phyloP scores from a whole-genome alignment of 2,888 invertebrate species.

The Agrilus biguttatus region DNA sequence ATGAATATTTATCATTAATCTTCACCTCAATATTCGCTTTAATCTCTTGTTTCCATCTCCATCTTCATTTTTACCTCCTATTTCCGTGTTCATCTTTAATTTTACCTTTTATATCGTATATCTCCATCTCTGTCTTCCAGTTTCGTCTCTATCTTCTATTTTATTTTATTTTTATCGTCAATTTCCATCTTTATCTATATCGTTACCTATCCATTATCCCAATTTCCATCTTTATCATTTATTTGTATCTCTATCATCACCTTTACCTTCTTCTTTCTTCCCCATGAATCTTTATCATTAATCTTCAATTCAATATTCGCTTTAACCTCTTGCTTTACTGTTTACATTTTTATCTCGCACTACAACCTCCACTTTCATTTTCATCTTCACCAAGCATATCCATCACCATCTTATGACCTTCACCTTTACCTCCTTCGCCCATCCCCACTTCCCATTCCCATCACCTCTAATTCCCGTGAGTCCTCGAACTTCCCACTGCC shows the following conservation, averaged over 20 bases:
- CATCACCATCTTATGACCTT: too few relatives aligned
- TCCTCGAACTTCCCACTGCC: constrained; percentile 3
- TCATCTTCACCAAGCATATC: too few relatives aligned
- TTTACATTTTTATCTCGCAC: too few relatives aligned
- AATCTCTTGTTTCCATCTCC: too few relatives aligned
- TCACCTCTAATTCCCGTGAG: constrained; percentile 1
- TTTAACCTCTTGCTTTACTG: not conserved
- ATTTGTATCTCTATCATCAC: constrained; percentile 20
- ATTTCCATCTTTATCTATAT: constrained; percentile 20
- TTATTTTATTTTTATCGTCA: constrained; percentile 15
- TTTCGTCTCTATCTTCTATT: constrained; percentile 32
- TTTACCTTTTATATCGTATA: too few relatives aligned
- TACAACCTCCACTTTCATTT: too few relatives aligned
- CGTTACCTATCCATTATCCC: constrained; percentile 26
- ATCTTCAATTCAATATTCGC: too few relatives aligned
- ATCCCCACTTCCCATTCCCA: not conserved
- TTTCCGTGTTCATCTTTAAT: too few relatives aligned
- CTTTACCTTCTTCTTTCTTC: constrained; percentile 1
- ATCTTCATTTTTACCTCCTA: too few relatives aligned
- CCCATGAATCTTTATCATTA: too few relatives aligned
- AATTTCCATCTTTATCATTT: constrained; percentile 31
- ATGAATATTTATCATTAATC: constrained; percentile 6
- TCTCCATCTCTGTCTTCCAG: too few relatives aligned
- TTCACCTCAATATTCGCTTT: constrained; percentile 7
- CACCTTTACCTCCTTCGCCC: too few relatives aligned